Conservation (phyloP, 2,113 vertebrate species). For the Chauna torquata region DNA sequence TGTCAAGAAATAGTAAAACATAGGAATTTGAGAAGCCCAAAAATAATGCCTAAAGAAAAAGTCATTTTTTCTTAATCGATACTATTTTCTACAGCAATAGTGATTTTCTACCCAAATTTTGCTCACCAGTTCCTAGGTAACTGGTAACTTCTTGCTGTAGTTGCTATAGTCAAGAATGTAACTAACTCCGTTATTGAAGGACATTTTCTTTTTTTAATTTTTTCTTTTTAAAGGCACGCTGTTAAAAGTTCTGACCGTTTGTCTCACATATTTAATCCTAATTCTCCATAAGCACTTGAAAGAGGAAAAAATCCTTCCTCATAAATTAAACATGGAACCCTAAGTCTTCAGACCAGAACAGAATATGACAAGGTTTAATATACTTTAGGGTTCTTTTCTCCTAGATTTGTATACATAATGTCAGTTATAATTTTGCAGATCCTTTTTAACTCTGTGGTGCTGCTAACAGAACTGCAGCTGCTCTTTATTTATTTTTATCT, state of each 20-base stretch:
- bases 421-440: conserved; percentile 18
- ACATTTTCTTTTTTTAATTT: background rate
- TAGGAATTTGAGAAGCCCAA: background rate
- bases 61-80: background rate
- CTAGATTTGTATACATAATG: conserved; percentile 12
- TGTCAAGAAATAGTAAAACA: background rate
- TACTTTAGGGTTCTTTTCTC: background rate
- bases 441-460: conserved; percentile 34
- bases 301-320: background rate
- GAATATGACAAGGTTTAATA: background rate
- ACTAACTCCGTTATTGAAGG: background rate
- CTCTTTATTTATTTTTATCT: conserved; percentile 50
- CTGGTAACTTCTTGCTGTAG: background rate
- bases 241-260: background rate
- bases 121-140: background rate
- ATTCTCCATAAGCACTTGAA: conserved; percentile 1
- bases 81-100: background rate
- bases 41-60: background rate
- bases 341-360: background rate
- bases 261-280: background rate
- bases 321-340: background rate
- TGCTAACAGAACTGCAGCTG: conserved; percentile 36
- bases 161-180: background rate
- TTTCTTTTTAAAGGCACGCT: background rate
- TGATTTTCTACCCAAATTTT: background rate